Conservation (phyloP, 2,888 invertebrate genomes). For the Dorcus parallelipipedus region DNA sequence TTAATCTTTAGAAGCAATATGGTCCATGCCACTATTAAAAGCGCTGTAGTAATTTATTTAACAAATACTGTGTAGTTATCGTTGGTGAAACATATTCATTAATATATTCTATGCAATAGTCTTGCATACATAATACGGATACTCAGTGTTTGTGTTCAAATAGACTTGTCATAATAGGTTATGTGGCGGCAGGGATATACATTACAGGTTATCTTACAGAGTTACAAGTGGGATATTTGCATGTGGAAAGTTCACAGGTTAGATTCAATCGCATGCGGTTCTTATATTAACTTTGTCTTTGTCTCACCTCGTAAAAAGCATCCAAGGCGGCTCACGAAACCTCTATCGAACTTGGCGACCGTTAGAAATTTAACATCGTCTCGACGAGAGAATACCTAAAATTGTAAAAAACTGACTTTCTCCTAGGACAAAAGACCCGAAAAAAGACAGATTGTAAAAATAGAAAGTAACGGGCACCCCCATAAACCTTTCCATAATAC, state of each 20-base stretch:
- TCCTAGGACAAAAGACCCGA: too few relatives aligned
- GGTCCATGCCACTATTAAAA: conserved; percentile 3
- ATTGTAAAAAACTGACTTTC: too few relatives aligned
- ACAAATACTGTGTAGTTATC: conserved; percentile 4
- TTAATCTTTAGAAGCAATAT: too few relatives aligned
- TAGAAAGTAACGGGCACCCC: too few relatives aligned
- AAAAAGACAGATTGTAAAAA: too few relatives aligned
- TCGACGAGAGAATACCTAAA: too few relatives aligned
- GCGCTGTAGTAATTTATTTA: conserved; percentile 12
- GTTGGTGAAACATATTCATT: conserved; percentile 18
- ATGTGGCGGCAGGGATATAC: conserved; percentile 37
- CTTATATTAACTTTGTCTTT: conserved; percentile 26
- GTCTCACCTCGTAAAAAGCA: conserved; percentile 27
- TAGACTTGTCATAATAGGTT: conserved; percentile 46
- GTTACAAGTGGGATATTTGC: conserved; percentile 44
- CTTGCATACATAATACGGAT: conserved; percentile 13
- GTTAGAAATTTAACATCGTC: too few relatives aligned
- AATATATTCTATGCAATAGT: conserved; percentile 15
- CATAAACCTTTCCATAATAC: too few relatives aligned
- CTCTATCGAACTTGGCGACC: not conserved
- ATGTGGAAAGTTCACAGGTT: conserved; percentile 45
- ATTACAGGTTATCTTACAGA: conserved; percentile 40
- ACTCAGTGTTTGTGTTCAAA: conserved; percentile 27
- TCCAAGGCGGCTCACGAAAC: conserved; percentile 6
- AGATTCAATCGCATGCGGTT: conserved; percentile 37